Conservation (phyloP, 2,113 vertebrate species). For the Tragelaphus strepsiceros region DNA sequence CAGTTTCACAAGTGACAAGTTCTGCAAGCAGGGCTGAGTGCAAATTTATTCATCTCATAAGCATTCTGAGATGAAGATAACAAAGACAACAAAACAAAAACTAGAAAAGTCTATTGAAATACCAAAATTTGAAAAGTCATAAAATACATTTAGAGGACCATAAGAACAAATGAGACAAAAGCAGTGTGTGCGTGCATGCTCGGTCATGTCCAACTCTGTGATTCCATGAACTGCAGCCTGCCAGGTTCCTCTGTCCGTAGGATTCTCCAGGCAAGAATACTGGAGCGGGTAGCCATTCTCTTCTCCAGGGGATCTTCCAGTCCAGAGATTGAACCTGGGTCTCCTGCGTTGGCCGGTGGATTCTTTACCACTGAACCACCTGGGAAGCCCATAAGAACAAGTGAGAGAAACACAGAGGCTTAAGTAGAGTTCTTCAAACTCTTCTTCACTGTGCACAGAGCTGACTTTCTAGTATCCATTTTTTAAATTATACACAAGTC, state of each 20-base stretch:
- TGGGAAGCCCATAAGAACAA: not conserved
- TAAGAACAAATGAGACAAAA: not conserved
- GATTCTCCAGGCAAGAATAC: not conserved
- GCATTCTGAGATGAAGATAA: conserved; percentile 60
- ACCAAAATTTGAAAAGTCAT: conserved; percentile 59
- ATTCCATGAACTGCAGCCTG: not conserved
- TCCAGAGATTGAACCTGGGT: not conserved
- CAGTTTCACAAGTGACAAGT: conserved; percentile 67
- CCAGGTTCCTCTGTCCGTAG: not conserved
- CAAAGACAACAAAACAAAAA: conserved; percentile 73
- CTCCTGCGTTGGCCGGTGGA: not conserved
- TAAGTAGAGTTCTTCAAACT: conserved; percentile 8
- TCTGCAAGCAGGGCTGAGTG: conserved; percentile 64
- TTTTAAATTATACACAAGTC: conserved; percentile 45
- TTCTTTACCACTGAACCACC: not conserved
- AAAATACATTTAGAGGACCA: conserved; percentile 56
- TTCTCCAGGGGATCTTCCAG: not conserved
- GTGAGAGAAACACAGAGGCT: not conserved
- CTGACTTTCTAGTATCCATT: conserved; percentile 35
- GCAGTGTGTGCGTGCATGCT: not conserved
- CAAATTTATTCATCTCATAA: conserved; percentile 76
- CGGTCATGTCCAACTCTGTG: not conserved
- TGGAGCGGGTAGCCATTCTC: not conserved
- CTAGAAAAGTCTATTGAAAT: conserved; percentile 65
- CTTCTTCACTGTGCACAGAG: not conserved